Conservation (phyloP, 2,113 vertebrate species). For the Tiliqua scincoides region DNA sequence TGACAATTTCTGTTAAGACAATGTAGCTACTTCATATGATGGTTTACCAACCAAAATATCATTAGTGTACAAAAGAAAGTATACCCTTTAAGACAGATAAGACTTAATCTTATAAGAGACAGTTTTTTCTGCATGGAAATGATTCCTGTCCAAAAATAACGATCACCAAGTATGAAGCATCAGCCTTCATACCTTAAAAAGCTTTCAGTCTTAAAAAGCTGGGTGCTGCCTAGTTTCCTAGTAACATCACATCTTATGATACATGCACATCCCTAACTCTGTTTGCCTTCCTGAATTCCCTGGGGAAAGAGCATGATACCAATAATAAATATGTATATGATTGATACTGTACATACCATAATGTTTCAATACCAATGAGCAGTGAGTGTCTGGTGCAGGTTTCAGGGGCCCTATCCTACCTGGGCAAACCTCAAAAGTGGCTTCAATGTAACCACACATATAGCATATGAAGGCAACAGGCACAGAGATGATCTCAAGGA, state of each 20-base stretch:
- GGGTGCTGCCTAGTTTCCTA: neutral
- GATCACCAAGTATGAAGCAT: neutral
- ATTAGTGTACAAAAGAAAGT: neutral
- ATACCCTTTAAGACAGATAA: neutral
- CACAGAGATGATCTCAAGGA: too few relatives aligned
- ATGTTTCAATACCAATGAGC: neutral
- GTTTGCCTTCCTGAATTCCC: neutral
- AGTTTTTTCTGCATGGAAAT: neutral
- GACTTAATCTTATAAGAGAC: too few relatives aligned
- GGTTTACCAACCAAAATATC: neutral
- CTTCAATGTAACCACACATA: too few relatives aligned
- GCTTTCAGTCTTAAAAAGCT: neutral
- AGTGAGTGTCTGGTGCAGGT: too few relatives aligned
- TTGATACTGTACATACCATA: neutral
- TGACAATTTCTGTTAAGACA: neutral
- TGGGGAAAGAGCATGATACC: neutral
- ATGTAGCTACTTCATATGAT: neutral
- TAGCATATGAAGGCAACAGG: too few relatives aligned
- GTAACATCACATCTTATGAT: neutral
- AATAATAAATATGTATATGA: neutral
- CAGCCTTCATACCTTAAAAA: neutral
- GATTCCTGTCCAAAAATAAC: neutral
- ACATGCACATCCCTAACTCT: neutral
- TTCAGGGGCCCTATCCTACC: too few relatives aligned
- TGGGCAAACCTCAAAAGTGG: too few relatives aligned